These are phyloP conservation scores for Tympanuchus pallidicinctus DNA, from an alignment of 2,113 vertebrate genomes.

Conservation along the genomic window DNA sequence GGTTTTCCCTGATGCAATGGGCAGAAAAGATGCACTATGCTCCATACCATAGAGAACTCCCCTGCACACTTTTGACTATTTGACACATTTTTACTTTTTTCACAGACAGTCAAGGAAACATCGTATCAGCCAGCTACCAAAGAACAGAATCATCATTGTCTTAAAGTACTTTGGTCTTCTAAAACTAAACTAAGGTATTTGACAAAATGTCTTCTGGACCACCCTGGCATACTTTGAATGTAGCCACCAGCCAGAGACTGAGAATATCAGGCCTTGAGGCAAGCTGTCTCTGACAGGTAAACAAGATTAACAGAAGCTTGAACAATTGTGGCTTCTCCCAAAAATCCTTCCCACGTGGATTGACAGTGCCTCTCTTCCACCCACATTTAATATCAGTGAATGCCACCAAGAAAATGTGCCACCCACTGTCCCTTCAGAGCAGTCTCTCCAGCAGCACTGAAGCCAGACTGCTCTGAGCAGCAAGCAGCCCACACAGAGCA, in stretches of 20 bases:
- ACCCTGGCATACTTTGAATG: background rate
- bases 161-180: background rate
- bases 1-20: background rate
- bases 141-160: background rate
- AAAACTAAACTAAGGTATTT: background rate
- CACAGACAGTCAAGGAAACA: background rate
- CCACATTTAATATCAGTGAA: background rate
- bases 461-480: background rate
- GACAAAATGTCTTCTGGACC: background rate
- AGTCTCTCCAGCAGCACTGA: background rate
- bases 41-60: background rate
- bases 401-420: background rate
- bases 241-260: accelerated
- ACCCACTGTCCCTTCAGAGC: background rate
- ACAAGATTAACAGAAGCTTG: background rate
- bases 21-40: background rate
- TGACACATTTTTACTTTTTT: background rate
- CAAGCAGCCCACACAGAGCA: background rate
- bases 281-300: background rate
- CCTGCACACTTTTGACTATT: background rate
- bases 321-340: background rate
- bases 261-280: background rate
- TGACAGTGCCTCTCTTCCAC: accelerated
- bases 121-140: background rate
- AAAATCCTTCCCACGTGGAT: background rate